Conservation (phyloP, 2,888 invertebrate genomes). For the Mycogona germanica region DNA sequence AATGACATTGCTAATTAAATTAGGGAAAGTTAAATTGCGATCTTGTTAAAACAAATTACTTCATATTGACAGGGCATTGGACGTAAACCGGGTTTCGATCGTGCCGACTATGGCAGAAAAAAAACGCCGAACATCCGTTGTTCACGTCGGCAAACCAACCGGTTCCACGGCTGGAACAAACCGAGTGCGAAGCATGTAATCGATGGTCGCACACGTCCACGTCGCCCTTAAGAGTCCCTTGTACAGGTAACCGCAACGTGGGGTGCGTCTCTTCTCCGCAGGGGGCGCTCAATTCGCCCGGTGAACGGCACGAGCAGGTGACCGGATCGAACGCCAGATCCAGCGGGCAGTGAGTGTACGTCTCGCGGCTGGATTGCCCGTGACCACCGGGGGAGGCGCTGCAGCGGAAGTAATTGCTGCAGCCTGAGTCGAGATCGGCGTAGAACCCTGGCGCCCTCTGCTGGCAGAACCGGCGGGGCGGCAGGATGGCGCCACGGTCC, state of each 20-base stretch:
- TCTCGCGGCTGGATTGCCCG: too few relatives aligned
- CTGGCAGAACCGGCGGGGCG: background rate
- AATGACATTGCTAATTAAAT: background rate
- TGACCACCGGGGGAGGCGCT: background rate
- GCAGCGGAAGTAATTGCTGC: conserved; percentile 1
- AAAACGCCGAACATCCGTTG: conserved; percentile 1
- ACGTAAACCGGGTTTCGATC: background rate
- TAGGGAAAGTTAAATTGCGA: too few relatives aligned
- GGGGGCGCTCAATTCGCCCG: too few relatives aligned
- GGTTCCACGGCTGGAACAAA: background rate
- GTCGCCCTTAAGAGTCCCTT: too few relatives aligned
- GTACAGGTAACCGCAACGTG: too few relatives aligned
- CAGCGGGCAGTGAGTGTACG: background rate
- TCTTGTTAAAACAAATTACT: too few relatives aligned
- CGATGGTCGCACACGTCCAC: too few relatives aligned
- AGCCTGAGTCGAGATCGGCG: background rate
- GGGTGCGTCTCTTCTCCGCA: too few relatives aligned
- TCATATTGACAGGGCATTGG: conserved; percentile 1
- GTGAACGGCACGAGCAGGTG: background rate
- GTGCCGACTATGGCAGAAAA: background rate
- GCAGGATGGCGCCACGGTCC: too few relatives aligned
- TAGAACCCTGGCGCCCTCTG: background rate
- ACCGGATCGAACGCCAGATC: background rate
- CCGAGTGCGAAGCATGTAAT: too few relatives aligned
- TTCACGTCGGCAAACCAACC: conserved; percentile 7